Percentiles rank a stretch among this genome's conserved stretches.
Conservation (phyloP, 2,888 invertebrate species). For the Frankliniella fusca region DNA sequence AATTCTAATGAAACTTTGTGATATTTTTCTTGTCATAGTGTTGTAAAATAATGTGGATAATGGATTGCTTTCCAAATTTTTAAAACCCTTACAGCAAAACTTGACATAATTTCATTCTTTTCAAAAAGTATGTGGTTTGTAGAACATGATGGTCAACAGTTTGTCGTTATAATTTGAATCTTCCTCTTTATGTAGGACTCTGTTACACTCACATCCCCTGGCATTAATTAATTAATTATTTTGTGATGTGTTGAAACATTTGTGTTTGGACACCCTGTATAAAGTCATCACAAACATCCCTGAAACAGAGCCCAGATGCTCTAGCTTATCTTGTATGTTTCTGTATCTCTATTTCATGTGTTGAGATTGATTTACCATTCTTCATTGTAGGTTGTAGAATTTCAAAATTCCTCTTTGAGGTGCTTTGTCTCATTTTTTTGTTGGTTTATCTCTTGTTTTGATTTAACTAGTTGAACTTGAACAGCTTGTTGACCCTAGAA, state of each 20-base stretch:
- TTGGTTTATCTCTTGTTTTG: neutral
- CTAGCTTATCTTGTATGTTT: neutral
- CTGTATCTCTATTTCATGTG: neutral
- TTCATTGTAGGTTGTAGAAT: neutral
- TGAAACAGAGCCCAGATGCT: neutral
- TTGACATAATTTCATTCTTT: neutral
- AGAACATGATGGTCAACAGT: neutral
- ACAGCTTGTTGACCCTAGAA: neutral
- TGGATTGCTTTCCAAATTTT: neutral
- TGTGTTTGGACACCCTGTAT: neutral
- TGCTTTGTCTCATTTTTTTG: neutral
- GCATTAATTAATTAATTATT: neutral
- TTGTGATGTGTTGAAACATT: neutral
- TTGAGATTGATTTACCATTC: neutral
- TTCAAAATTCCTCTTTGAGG: neutral
- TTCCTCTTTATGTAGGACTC: neutral
- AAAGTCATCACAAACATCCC: neutral
- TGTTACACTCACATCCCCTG: neutral
- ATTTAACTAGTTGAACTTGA: neutral
- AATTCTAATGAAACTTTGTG: neutral
- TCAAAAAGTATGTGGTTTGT: slow-evolving; percentile 16
- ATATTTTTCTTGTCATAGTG: neutral
- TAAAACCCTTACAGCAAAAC: neutral
- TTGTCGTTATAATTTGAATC: neutral
- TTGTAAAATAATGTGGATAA: neutral